Evolutionary conservation across 2,113 vertebrate genomes (phyloP).

Genomic region (Leucopternis melanops): DNA sequence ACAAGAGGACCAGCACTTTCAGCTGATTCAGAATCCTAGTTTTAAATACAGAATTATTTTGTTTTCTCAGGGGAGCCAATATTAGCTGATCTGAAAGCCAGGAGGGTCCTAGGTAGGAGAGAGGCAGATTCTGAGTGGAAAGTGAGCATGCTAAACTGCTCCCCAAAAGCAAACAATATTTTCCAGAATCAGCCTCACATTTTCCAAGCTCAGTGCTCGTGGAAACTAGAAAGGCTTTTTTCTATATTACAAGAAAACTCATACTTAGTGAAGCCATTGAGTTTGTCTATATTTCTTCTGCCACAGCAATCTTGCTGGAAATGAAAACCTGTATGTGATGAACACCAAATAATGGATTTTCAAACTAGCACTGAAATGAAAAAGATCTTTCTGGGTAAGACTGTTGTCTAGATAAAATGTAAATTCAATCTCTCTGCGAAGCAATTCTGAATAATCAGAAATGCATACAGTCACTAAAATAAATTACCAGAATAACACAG

Average conservation of each 20-base stretch:
- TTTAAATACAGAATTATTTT: background rate
- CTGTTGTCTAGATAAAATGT: conserved; percentile 47
- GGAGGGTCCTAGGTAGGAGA: background rate
- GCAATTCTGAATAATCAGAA: conserved; percentile 45
- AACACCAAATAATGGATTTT: conserved; percentile 57
- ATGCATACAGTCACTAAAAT: conserved; percentile 11
- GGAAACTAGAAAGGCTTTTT: background rate
- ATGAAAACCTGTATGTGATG: conserved; percentile 13
- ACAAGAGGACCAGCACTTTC: background rate
- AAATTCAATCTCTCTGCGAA: conserved; percentile 31
- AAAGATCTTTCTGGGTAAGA: conserved; percentile 34
- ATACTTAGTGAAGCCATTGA: background rate
- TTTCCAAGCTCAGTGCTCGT: background rate
- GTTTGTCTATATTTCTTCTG: conserved; percentile 2
- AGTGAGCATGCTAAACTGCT: background rate
- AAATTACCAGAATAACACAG: conserved; percentile 1
- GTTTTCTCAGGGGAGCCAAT: background rate
- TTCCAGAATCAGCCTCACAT: background rate
- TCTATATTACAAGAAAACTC: background rate
- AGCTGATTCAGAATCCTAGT: background rate
- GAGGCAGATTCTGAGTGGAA: background rate
- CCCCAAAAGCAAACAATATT: background rate
- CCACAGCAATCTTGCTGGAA: conserved; percentile 23
- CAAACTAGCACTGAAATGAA: conserved; percentile 32
- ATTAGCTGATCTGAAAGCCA: background rate